These are phyloP conservation scores for Drosophila pseudotalamancana DNA, from an alignment of 2,888 invertebrate genomes.

Conservation along the genomic window DNA sequence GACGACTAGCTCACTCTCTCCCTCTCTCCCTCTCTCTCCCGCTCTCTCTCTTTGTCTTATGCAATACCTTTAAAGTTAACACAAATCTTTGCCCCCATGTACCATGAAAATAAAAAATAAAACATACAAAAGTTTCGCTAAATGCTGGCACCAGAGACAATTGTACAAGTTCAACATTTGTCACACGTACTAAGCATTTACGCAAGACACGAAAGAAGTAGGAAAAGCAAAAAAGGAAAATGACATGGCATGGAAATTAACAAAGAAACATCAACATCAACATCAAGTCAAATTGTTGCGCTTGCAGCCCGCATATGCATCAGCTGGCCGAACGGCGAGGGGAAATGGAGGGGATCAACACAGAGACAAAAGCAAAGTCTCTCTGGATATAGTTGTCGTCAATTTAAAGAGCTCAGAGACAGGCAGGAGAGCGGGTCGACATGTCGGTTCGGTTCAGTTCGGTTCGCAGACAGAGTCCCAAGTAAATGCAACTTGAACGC, in stretches of 20 bases:
- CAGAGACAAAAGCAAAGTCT: slow-evolving; percentile 55
- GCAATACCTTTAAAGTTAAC: slow-evolving; percentile 59
- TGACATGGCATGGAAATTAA: slow-evolving; percentile 65
- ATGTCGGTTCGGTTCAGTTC: too few species aligned
- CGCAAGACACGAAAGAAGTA: slow-evolving; percentile 26
- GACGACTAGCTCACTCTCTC: not conserved
- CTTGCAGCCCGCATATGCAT: slow-evolving; percentile 50
- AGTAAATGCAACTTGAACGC: slow-evolving; percentile 63
- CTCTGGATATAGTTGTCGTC: slow-evolving; percentile 73
- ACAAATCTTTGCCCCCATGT: slow-evolving; percentile 40
- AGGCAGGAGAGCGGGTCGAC: slow-evolving; percentile 25
- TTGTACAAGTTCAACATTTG: slow-evolving; percentile 76
- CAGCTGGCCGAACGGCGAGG: slow-evolving; percentile 14
- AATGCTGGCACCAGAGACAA: slow-evolving; percentile 58
- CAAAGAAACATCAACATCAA: slow-evolving; percentile 79
- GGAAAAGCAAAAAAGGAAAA: slow-evolving; percentile 23
- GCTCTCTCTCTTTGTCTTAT: slow-evolving; percentile 33
- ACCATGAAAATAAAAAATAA: slow-evolving; percentile 3
- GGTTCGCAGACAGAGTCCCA: slow-evolving; percentile 36
- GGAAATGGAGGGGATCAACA: slow-evolving; percentile 20
- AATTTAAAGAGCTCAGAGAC: slow-evolving; percentile 61
- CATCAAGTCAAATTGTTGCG: slow-evolving; percentile 66
- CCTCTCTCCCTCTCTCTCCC: not conserved
- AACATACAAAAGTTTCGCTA: slow-evolving; percentile 50
- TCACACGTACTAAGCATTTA: slow-evolving; percentile 66